These are phyloP conservation scores for Corythaeola cristata DNA, from an alignment of 2,113 vertebrate genomes.

Conservation along the genomic window DNA sequence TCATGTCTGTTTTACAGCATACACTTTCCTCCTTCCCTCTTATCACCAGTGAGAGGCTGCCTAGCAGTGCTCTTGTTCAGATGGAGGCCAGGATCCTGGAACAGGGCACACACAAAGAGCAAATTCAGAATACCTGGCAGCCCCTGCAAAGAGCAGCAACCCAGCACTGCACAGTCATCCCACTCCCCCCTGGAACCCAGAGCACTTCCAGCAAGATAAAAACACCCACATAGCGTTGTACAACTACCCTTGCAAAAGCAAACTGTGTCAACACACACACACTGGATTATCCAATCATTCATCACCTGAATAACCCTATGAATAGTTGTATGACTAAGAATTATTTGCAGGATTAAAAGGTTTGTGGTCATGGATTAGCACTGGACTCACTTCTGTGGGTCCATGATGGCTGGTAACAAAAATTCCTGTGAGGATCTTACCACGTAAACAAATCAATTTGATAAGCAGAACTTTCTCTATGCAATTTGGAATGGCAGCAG, in stretches of 20 bases:
- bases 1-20: neutral
- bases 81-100: neutral
- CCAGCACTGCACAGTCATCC: neutral
- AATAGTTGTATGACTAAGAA: neutral
- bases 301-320: neutral
- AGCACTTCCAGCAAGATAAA: neutral
- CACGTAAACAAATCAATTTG: neutral
- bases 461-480: neutral
- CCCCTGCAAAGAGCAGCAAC: neutral
- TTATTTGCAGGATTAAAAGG: neutral
- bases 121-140: neutral
- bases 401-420: neutral
- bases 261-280: neutral
- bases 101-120: neutral
- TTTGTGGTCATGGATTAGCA: neutral
- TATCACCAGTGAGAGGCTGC: neutral
- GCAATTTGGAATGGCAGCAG: neutral
- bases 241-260: neutral
- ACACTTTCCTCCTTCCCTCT: neutral
- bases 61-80: neutral
- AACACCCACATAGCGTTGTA: accelerated
- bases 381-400: neutral
- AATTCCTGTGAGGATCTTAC: neutral
- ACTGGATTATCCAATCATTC: neutral
- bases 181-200: neutral